Evolutionary conservation across 2,888 invertebrate species (phyloP).

Genomic region (Falcaria lacertinaria): DNA sequence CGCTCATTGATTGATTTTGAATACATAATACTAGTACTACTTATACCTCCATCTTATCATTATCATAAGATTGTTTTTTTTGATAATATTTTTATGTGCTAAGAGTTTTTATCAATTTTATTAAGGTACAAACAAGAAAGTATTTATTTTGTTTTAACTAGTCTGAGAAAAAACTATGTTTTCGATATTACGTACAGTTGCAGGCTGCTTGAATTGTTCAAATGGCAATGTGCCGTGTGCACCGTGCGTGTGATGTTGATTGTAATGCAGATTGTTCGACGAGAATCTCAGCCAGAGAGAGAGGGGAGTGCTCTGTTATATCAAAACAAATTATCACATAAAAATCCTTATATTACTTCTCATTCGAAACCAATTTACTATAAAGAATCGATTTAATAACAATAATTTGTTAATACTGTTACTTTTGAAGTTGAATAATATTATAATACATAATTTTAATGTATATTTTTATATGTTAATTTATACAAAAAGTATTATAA

Average conservation of each 20-base stretch:
- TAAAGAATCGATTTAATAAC: conserved; percentile 22
- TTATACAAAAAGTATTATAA: conserved; percentile 66
- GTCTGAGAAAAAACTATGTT: conserved; percentile 43
- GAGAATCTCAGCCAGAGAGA: conserved; percentile 55
- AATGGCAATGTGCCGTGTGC: conserved; percentile 16
- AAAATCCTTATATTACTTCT: conserved; percentile 24
- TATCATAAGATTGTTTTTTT: conserved; percentile 41
- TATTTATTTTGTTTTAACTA: conserved; percentile 63
- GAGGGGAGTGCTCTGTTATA: conserved; percentile 17
- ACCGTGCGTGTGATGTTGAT: conserved; percentile 15
- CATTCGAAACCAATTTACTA: conserved; percentile 29
- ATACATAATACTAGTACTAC: conserved; percentile 22
- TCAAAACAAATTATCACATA: conserved; percentile 20
- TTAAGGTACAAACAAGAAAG: conserved; percentile 64
- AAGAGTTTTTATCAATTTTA: conserved; percentile 47
- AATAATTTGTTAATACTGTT: conserved; percentile 54
- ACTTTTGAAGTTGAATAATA: conserved; percentile 63
- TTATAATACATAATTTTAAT: conserved; percentile 65
- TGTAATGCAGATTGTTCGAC: conserved; percentile 16
- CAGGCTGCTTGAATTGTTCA: conserved; percentile 22
- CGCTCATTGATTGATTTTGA: conserved; percentile 11
- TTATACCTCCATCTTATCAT: conserved; percentile 33
- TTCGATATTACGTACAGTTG: conserved; percentile 26
- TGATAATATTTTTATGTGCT: conserved; percentile 47
- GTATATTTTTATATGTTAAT: conserved; percentile 75